Evolutionary conservation across 2,113 vertebrate species (phyloP).

Genomic region (Centrocercus urophasianus): DNA sequence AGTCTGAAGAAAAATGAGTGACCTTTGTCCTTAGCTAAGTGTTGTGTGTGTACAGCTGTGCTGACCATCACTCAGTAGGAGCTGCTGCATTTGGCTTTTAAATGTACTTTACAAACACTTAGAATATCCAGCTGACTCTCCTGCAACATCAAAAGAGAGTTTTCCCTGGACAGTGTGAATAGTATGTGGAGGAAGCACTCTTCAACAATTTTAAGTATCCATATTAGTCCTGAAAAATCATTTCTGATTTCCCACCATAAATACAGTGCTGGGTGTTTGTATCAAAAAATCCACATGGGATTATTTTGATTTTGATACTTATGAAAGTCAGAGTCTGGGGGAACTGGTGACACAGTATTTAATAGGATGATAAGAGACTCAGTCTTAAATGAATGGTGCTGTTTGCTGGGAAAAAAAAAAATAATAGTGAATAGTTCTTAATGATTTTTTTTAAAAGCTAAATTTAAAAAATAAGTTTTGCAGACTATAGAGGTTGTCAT

Average conservation of each 20-base stretch:
- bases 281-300: neutral
- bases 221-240: neutral
- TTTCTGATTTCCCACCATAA: neutral
- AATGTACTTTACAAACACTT: too few species aligned
- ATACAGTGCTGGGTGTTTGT: neutral
- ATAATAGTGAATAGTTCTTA: neutral
- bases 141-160: neutral
- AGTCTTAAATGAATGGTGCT: neutral
- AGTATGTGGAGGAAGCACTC: neutral
- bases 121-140: neutral
- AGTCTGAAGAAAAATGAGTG: neutral
- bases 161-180: neutral
- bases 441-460: neutral
- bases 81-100: neutral
- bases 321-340: neutral
- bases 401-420: neutral
- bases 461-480: neutral
- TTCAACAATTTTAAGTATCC: neutral
- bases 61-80: neutral
- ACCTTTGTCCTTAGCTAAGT: neutral
- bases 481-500: neutral
- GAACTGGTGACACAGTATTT: neutral
- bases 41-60: fast-evolving
- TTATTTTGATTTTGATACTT: neutral
- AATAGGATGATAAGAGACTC: neutral